Conservation (phyloP, 2,888 invertebrate species). For the Ptilodon capucinus region DNA sequence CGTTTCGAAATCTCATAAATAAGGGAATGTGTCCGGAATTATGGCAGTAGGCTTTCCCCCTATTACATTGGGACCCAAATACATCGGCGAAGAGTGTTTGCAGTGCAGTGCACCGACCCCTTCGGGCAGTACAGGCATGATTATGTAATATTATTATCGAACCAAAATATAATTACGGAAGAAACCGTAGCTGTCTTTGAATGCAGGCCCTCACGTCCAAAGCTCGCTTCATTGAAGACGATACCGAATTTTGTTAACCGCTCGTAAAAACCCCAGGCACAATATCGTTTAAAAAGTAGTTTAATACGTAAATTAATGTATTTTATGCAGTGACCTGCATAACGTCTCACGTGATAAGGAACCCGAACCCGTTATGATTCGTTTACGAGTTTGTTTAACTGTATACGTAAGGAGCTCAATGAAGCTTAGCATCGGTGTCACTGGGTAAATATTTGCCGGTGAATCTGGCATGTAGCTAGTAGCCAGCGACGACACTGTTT, state of each 20-base stretch:
- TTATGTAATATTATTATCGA: no score
- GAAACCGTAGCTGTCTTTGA: no score
- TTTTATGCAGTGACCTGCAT: conserved; percentile 15
- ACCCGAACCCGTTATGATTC: conserved; percentile 28
- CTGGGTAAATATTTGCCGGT: conserved; percentile 17
- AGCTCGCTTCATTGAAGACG: background rate
- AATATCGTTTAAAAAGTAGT: background rate
- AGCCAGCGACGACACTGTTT: background rate
- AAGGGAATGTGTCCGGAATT: no score
- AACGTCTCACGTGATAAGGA: conserved; percentile 24
- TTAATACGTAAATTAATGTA: conserved; percentile 13
- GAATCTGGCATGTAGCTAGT: conserved; percentile 7
- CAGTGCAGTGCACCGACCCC: no score
- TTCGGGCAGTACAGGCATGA: no score
- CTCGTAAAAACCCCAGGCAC: background rate
- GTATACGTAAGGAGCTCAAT: conserved; percentile 17
- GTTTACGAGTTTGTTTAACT: conserved; percentile 25
- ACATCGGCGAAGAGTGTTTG: no score
- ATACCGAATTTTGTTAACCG: background rate
- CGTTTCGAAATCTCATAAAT: no score
- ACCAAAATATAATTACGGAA: no score
- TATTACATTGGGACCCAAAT: no score
- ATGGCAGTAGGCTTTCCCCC: no score
- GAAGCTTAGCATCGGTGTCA: conserved; percentile 11
- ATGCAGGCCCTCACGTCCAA: no score